Conservation (phyloP, 1,140 invertebrate genomes). For the Medauroidea extradentata region DNA sequence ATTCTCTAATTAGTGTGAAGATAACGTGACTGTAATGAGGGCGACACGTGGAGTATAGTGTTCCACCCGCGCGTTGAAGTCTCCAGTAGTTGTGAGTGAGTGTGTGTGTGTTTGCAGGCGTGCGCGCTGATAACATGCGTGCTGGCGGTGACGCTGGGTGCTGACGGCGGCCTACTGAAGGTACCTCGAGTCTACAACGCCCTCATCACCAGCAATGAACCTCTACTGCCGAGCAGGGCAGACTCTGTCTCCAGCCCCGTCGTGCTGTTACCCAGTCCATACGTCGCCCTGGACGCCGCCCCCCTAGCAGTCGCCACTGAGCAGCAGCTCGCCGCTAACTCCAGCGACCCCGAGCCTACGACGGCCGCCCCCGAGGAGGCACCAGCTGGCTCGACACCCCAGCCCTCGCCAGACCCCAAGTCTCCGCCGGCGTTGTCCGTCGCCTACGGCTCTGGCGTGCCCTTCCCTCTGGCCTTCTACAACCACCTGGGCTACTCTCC, state of each 20-base stretch:
- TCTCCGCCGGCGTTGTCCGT: not conserved
- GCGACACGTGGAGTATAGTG: no score
- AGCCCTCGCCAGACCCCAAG: not conserved
- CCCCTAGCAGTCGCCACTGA: not conserved
- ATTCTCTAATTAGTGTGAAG: no score
- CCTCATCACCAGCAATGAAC: conserved; percentile 11
- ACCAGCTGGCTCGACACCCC: not conserved
- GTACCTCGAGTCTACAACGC: conserved; percentile 14
- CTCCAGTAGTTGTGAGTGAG: no score
- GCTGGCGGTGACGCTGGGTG: conserved; percentile 25
- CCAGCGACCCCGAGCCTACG: not conserved
- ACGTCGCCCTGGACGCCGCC: not conserved
- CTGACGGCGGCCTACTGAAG: not conserved
- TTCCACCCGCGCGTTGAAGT: no score
- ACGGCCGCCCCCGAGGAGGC: not conserved
- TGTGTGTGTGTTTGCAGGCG: not conserved
- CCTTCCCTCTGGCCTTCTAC: no score
- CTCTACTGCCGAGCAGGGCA: conserved; percentile 6
- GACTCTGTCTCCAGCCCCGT: conserved; percentile 2
- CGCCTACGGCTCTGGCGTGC: no score
- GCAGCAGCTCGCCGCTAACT: not conserved
- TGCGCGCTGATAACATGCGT: not conserved
- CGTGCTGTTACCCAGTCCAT: not conserved
- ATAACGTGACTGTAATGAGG: no score
- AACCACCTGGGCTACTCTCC: no score